Evolutionary conservation across 2,113 vertebrate species (phyloP).

Genomic region (Puffinus mauretanicus): DNA sequence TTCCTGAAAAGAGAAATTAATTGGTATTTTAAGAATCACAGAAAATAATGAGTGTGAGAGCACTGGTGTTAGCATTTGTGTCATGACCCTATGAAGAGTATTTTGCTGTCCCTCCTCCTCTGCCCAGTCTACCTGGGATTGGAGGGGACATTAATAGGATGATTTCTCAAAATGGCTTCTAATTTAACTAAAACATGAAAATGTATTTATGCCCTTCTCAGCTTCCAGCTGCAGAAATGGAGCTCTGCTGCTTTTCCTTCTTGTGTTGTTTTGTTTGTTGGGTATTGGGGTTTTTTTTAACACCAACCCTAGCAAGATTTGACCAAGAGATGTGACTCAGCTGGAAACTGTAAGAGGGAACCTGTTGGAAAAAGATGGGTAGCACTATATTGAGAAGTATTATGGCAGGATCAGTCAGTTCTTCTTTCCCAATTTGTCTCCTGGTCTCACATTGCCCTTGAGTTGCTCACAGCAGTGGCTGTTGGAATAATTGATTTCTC

Average conservation of each 20-base stretch:
- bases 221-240: neutral
- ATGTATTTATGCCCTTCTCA: neutral
- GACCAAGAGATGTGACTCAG: neutral
- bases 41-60: neutral
- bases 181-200: neutral
- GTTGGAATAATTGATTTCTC: slow-evolving; percentile 57
- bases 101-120: neutral
- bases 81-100: neutral
- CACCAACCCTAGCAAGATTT: neutral
- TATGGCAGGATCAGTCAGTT: neutral
- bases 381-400: neutral
- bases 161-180: neutral
- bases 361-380: neutral
- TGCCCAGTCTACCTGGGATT: neutral
- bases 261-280: neutral
- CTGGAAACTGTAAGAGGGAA: neutral
- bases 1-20: neutral
- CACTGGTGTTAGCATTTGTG: neutral
- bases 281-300: neutral
- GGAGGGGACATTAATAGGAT: neutral
- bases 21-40: neutral
- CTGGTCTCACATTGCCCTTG: slow-evolving; percentile 29
- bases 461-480: neutral
- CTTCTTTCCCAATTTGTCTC: slow-evolving; percentile 1
- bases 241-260: neutral